These are phyloP conservation scores for Mastomys natalensis DNA, from an alignment of 2,113 vertebrate species.

Conservation along the genomic window DNA sequence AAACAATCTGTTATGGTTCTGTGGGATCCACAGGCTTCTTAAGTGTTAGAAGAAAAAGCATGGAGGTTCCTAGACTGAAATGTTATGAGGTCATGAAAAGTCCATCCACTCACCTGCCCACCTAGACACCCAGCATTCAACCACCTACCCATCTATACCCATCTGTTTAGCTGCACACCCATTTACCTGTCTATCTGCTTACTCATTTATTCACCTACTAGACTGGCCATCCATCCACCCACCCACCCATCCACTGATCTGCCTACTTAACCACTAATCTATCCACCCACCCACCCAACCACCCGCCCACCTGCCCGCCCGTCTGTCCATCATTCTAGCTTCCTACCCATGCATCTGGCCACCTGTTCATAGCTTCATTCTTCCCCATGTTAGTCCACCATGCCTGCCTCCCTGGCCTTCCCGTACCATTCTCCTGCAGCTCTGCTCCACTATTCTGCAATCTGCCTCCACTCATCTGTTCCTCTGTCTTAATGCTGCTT, in stretches of 20 bases:
- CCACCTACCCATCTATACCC: not conserved
- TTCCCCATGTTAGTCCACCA: not conserved
- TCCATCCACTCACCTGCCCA: not conserved
- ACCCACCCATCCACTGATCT: not conserved
- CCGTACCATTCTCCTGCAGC: fast-evolving
- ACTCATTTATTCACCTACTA: not conserved
- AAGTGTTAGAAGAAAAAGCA: not conserved
- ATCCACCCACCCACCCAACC: too few relatives aligned
- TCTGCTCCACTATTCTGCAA: not conserved
- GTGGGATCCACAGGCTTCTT: not conserved
- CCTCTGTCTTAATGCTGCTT: not conserved
- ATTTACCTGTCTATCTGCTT: not conserved
- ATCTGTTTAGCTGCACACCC: not conserved
- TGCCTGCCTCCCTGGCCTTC: not conserved
- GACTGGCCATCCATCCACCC: fast-evolving
- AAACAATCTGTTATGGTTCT: not conserved
- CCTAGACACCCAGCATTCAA: not conserved
- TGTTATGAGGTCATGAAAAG: too few relatives aligned
- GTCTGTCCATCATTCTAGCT: fast-evolving
- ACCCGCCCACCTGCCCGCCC: fast-evolving
- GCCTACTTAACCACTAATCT: not conserved
- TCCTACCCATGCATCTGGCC: not conserved
- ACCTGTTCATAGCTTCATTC: not conserved
- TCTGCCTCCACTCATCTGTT: too few relatives aligned
- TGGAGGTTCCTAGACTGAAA: too few relatives aligned